Conservation (phyloP, 2,888 invertebrate species). For the Chironomus tentans region DNA sequence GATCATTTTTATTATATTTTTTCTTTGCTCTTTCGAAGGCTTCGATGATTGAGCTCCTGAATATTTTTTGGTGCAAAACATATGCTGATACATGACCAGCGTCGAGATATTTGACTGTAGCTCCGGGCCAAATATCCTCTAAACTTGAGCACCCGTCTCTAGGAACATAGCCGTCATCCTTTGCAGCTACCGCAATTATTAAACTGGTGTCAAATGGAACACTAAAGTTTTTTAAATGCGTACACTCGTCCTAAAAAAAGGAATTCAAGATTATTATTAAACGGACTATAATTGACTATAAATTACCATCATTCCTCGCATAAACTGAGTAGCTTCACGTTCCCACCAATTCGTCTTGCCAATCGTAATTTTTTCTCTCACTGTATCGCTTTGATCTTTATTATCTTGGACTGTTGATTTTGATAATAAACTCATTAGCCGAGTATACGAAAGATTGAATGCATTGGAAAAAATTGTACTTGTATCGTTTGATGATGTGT, state of each 20-base stretch:
- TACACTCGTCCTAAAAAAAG: slow-evolving; percentile 90
- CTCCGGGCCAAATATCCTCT: slow-evolving; percentile 88
- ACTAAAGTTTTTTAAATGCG: slow-evolving; percentile 89
- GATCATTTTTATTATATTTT: slow-evolving; percentile 33
- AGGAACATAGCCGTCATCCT: slow-evolving; percentile 84
- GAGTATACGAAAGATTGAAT: slow-evolving; percentile 33
- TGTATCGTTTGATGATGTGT: background rate
- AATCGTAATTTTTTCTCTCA: slow-evolving; percentile 44
- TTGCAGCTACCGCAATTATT: slow-evolving; percentile 84
- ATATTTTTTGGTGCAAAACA: slow-evolving; percentile 70
- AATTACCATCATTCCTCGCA: slow-evolving; percentile 60
- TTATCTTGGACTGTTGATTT: slow-evolving; percentile 30
- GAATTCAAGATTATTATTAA: too few relatives aligned
- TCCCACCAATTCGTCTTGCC: slow-evolving; percentile 60
- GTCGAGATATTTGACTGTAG: slow-evolving; percentile 77
- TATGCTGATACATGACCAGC: slow-evolving; percentile 87
- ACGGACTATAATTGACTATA: too few relatives aligned
- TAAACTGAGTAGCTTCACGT: slow-evolving; percentile 79
- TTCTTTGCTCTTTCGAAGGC: slow-evolving; percentile 63
- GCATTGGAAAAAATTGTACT: slow-evolving; percentile 18
- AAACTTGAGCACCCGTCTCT: slow-evolving; percentile 71
- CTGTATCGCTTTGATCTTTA: slow-evolving; percentile 27
- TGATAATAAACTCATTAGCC: slow-evolving; percentile 39
- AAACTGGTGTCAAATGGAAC: slow-evolving; percentile 78
- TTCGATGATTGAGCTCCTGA: slow-evolving; percentile 64